Evolutionary conservation across 1,140 invertebrate species (phyloP).

Genomic region (Philotrypesis tridentata): DNA sequence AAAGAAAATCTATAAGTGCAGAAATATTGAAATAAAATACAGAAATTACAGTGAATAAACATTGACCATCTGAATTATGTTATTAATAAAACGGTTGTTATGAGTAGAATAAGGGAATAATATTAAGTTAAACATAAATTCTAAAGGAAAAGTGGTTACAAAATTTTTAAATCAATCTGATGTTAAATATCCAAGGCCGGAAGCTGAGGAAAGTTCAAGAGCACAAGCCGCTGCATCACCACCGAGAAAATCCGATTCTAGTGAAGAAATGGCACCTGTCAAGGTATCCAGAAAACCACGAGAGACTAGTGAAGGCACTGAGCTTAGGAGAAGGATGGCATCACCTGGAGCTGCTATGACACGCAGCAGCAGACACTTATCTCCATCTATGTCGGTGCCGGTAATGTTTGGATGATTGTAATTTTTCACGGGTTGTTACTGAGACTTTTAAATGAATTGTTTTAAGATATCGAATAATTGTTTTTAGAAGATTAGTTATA

Average conservation of each 20-base stretch:
- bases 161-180: too few species aligned
- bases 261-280: background rate
- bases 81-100: too few species aligned
- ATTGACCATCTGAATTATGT: too few species aligned
- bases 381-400: background rate
- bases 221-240: background rate
- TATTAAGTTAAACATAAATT: too few species aligned
- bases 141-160: background rate
- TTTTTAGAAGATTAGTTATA: background rate
- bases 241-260: background rate
- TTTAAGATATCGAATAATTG: too few species aligned
- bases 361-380: background rate
- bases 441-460: too few species aligned
- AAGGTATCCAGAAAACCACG: background rate
- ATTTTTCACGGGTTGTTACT: constrained; percentile 1
- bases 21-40: too few species aligned
- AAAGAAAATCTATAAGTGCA: too few species aligned
- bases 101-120: too few species aligned
- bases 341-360: constrained; percentile 26
- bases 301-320: background rate
- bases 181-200: background rate
- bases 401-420: background rate
- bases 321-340: constrained; percentile 30
- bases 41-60: background rate
- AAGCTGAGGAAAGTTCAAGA: background rate